phyloP scores from a whole-genome alignment of 2,888 invertebrate genomes.

The Pristionchus japonicus region DNA sequence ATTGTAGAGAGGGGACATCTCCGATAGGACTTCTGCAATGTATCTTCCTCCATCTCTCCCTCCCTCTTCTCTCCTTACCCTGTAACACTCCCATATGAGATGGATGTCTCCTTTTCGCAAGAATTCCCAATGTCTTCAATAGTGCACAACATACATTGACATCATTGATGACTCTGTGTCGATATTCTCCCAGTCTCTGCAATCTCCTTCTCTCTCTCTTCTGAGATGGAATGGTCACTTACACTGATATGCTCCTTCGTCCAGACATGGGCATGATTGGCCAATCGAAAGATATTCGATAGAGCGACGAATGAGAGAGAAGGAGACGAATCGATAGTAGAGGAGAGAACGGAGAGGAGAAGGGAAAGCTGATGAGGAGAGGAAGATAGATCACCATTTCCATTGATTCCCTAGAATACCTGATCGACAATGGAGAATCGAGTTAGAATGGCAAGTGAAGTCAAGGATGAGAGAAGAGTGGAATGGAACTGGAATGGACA shows the following conservation, averaged over 20 bases:
- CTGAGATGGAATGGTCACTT: neutral
- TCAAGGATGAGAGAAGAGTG: constrained; percentile 22
- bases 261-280: constrained; percentile 59
- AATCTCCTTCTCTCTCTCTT: neutral
- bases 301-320: constrained; percentile 47
- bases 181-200: neutral
- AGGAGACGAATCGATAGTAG: constrained; percentile 28
- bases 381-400: neutral
- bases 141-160: constrained; percentile 9
- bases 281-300: constrained; percentile 50
- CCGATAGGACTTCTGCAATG: constrained; percentile 34
- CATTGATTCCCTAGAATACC: neutral
- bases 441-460: constrained; percentile 42
- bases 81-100: constrained; percentile 19
- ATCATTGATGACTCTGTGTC: neutral
- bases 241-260: constrained; percentile 57
- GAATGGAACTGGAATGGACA: constrained; percentile 17
- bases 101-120: constrained; percentile 21
- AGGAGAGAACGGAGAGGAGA: constrained; percentile 38
- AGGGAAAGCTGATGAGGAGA: constrained; percentile 35
- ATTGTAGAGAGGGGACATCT: constrained; percentile 43
- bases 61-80: constrained; percentile 26
- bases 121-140: neutral
- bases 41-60: neutral
- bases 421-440: constrained; percentile 44